Base-by-base conservation (phyloP, 1,140 invertebrate genomes). In the Drosophila ercepeae region DNA sequence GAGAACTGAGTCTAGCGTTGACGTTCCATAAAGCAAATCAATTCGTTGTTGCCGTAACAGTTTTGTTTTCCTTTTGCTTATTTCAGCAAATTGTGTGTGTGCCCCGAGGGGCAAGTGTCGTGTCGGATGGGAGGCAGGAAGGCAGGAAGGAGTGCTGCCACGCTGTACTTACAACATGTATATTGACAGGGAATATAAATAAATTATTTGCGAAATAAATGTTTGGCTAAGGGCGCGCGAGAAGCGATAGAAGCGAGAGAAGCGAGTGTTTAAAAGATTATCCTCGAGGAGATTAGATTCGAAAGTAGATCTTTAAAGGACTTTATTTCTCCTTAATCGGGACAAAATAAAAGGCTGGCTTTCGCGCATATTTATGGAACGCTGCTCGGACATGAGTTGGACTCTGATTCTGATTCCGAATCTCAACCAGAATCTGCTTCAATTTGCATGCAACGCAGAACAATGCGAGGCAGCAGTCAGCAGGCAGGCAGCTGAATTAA, bases 141-240 rank as follows among this genome's bases (percentile, higher is more conserved):
- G n/a, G n/a, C n/a, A n/a, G n/a, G 49, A 11, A 39, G 19, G 49
- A 16, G 16, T 8, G 16, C 9, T 14, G 19, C 52, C 36, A 14
- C 14, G 8, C 36, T 16, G 21, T 78, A 69, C 71, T 78, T 69
- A 63, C 61, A 74, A 19, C 60, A 61, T 81, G 78, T 81, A 77
- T 81, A 81, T 81, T 73, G 78, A 83, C 78, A 78, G 61, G 78
- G 64, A 78, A 83, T 82, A 82, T 82, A 82, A 82, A 82, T 82
- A 82, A 82, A 82, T 82, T 82, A 82, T 82, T 82, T 83, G 78
- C 78, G 69, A 82, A 82, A 82, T 82, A 82, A 82, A 82, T 82
- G 78, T 82, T 82, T 74, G 50, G 78, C 64, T 21, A 53, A 52
- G 64, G 64, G 64, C 64, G 64, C 29, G 61, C n/a, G n/a, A n/a